phyloP scores from a whole-genome alignment of 2,113 vertebrate species.

The Setophaga petechia region DNA sequence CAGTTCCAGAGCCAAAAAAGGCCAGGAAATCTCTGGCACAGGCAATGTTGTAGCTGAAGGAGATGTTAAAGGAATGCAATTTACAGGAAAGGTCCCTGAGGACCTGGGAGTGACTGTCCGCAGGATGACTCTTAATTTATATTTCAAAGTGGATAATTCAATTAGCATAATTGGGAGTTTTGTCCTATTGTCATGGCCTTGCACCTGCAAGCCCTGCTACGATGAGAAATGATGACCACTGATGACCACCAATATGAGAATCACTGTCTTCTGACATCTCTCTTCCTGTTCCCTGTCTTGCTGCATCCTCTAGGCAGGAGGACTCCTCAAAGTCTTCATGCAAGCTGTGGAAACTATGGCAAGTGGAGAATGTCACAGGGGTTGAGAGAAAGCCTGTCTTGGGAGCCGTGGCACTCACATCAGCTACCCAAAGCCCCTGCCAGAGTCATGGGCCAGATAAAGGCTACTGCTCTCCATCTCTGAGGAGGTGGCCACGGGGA shows the following conservation, averaged over 20 bases:
- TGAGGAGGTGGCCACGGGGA: background rate
- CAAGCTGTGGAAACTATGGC: background rate
- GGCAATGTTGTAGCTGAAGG: background rate
- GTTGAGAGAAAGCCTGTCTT: background rate
- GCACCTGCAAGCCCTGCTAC: background rate
- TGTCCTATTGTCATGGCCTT: background rate
- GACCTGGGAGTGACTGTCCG: background rate
- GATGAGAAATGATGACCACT: background rate
- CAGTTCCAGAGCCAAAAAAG: background rate
- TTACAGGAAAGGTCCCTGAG: conserved; percentile 1
- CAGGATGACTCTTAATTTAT: background rate
- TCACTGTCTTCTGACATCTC: background rate
- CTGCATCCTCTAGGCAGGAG: background rate
- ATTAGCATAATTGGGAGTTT: background rate
- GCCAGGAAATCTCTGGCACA: background rate
- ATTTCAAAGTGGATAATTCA: conserved; percentile 18
- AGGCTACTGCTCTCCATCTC: background rate
- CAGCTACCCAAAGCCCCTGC: background rate
- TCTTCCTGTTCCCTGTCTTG: background rate
- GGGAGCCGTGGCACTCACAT: background rate
- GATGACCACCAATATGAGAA: background rate
- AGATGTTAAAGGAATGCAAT: background rate
- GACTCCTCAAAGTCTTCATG: background rate
- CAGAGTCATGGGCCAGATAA: background rate
- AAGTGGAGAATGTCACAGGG: background rate